phyloP scores from a whole-genome alignment of 2,113 vertebrate species.

The Orycteropus afer region DNA sequence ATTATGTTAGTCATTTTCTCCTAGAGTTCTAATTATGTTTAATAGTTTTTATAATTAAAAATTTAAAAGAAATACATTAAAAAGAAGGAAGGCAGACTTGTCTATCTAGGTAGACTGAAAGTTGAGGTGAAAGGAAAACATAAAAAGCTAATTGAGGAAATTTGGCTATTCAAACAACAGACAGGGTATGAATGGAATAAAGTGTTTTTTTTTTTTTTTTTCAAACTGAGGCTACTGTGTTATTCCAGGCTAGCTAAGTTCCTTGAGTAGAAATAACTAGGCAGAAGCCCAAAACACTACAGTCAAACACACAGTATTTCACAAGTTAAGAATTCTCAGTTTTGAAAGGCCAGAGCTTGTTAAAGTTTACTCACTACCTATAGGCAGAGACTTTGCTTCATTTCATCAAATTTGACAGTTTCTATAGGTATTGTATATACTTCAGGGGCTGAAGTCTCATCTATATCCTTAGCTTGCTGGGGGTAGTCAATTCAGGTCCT shows the following conservation, averaged over 20 bases:
- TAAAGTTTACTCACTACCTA: neutral
- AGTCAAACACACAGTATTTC: neutral
- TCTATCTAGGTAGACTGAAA: neutral
- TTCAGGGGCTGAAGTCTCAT: neutral
- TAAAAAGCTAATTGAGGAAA: neutral
- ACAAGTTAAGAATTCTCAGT: neutral
- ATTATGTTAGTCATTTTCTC: slow-evolving; percentile 54
- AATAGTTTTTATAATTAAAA: slow-evolving; percentile 51
- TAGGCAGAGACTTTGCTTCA: neutral
- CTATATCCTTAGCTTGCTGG: neutral
- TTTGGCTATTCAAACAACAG: neutral
- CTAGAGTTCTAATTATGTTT: slow-evolving; percentile 28
- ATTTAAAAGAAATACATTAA: neutral
- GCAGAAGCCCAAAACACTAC: neutral
- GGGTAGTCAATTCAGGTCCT: neutral
- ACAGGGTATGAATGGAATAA: neutral
- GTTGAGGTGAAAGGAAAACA: neutral
- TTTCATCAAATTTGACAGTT: neutral
- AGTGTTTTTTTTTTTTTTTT: neutral
- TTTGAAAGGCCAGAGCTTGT: neutral
- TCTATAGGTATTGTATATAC: neutral
- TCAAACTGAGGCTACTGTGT: neutral
- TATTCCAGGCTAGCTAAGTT: neutral
- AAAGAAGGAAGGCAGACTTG: neutral
- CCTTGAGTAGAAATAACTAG: neutral